Evolutionary conservation across 2,113 vertebrate species (phyloP).

Genomic region (Ursus arctos): DNA sequence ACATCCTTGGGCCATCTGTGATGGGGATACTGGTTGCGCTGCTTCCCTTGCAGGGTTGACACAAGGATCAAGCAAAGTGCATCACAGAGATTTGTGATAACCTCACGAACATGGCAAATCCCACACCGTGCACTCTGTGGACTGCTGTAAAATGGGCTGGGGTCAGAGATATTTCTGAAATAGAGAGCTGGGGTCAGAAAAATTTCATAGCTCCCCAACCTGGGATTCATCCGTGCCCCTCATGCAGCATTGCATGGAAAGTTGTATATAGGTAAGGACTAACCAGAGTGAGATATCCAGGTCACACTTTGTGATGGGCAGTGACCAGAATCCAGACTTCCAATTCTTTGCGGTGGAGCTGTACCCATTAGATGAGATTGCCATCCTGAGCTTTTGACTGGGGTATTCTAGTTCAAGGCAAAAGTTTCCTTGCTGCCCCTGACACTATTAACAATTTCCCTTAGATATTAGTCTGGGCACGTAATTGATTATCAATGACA

Average conservation of each 20-base stretch:
- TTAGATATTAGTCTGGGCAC: neutral
- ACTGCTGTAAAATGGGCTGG: neutral
- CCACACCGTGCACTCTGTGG: too few relatives aligned
- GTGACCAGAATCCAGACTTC: neutral
- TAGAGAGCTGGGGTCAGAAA: neutral
- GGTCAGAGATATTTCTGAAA: neutral
- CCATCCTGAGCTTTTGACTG: neutral
- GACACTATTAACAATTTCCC: neutral
- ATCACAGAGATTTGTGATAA: neutral
- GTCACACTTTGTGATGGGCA: neutral
- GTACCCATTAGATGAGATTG: neutral
- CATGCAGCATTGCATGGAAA: fast-evolving
- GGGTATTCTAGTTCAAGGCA: neutral
- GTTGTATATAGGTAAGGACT: neutral
- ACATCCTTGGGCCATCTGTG: neutral
- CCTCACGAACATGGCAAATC: fast-evolving
- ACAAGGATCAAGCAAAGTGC: neutral
- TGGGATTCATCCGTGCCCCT: neutral
- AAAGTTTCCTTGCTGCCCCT: neutral
- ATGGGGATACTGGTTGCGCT: neutral
- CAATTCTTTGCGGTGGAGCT: neutral
- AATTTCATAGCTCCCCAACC: neutral
- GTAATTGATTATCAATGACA: neutral
- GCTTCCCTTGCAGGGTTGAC: neutral
- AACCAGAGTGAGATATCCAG: neutral